phyloP scores from a whole-genome alignment of 2,113 vertebrate species.

The Falco punctatus region DNA sequence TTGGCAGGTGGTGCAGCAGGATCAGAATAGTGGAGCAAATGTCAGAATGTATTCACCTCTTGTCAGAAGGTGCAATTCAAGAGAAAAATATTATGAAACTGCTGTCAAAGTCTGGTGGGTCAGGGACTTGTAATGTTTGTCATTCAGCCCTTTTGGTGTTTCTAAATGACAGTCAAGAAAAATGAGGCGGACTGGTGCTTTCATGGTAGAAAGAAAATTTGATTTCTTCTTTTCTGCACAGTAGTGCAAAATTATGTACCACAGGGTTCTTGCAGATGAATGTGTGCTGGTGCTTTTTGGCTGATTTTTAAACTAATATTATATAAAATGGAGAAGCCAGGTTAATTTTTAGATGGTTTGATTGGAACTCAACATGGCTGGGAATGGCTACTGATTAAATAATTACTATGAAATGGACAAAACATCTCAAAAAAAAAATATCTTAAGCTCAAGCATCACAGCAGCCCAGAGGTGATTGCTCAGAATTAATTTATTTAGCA shows the following conservation, averaged over 20 bases:
- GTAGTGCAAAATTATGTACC: background rate
- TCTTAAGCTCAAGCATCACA: background rate
- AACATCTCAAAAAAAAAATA: background rate
- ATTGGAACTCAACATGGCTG: background rate
- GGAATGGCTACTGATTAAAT: background rate
- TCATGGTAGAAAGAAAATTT: background rate
- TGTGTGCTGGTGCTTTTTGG: background rate
- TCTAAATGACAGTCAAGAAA: conserved; percentile 20
- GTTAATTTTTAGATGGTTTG: background rate
- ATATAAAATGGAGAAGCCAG: background rate
- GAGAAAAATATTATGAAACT: conserved; percentile 49
- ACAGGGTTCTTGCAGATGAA: background rate
- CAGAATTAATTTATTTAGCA: background rate
- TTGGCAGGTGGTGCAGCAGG: conserved; percentile 19
- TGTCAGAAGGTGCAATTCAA: conserved; percentile 8
- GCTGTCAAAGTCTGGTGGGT: conserved; percentile 16
- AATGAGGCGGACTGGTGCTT: background rate
- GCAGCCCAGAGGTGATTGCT: background rate
- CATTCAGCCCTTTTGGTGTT: conserved; percentile 11
- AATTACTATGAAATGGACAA: background rate
- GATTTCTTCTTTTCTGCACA: background rate
- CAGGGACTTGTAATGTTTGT: conserved; percentile 1
- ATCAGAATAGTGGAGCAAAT: conserved; percentile 13
- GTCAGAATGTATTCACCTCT: conserved; percentile 44
- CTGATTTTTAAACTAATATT: background rate